A percentile compares a stretch with the other conserved stretches of the same genome.
These are phyloP conservation scores for Progne subis DNA, from an alignment of 2,113 vertebrate species.

Conservation along the genomic window DNA sequence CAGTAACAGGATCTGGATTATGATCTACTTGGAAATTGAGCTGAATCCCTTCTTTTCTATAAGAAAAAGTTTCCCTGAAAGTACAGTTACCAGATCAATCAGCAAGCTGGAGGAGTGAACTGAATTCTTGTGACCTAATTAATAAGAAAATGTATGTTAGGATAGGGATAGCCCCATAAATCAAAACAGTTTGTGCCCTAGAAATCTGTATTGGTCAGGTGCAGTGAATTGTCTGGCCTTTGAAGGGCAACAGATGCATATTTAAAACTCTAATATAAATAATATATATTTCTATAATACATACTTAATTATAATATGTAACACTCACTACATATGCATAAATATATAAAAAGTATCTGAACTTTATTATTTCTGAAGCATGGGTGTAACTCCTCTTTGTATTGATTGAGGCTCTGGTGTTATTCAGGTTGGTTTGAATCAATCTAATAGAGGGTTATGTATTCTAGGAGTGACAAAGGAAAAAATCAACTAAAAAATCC, in stretches of 20 bases:
- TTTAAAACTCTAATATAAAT: not conserved
- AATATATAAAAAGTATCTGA: not conserved
- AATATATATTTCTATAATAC: not conserved
- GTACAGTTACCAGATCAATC: not conserved
- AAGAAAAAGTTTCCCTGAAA: not conserved
- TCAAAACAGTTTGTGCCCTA: not conserved
- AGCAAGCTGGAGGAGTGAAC: not conserved
- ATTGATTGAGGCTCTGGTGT: not conserved
- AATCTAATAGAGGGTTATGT: not conserved
- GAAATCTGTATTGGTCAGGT: not conserved
- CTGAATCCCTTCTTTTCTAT: not conserved
- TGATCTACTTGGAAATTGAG: not conserved
- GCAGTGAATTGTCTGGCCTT: not conserved
- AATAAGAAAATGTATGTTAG: not conserved
- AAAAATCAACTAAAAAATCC: not conserved
- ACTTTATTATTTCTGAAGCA: not conserved
- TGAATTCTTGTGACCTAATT: not conserved
- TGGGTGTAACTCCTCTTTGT: fast-evolving
- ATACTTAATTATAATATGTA: not conserved
- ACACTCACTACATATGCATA: fast-evolving
- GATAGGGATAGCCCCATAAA: not conserved
- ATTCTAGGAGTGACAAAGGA: not conserved
- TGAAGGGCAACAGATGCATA: not conserved
- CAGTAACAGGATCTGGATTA: not conserved
- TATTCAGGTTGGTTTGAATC: not conserved